Conservation (phyloP, 2,888 invertebrate species). For the Platycheirus albimanus region DNA sequence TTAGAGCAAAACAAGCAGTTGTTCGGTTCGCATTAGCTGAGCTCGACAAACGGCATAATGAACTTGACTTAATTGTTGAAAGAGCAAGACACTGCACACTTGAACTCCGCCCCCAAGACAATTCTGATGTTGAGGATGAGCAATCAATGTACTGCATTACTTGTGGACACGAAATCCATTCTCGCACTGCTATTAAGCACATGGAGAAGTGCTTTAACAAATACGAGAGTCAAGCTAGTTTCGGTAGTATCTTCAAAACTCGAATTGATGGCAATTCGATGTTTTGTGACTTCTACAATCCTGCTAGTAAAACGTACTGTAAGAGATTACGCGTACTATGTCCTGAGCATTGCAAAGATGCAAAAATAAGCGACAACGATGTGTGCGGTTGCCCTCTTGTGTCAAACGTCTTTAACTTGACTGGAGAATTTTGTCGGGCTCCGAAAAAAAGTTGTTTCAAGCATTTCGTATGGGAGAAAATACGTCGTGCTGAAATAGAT, state of each 20-base stretch:
- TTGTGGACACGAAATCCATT: conserved; percentile 97
- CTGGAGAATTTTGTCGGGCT: conserved; percentile 92
- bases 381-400: conserved; percentile 97
- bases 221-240: conserved; percentile 98
- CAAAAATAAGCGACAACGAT: conserved; percentile 92
- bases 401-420: conserved; percentile 91
- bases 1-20: conserved; percentile 90
- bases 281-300: conserved; percentile 98
- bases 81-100: conserved; percentile 89
- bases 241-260: conserved; percentile 97
- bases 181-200: conserved; percentile 95
- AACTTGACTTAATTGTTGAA: conserved; percentile 91
- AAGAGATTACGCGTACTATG: conserved; percentile 97
- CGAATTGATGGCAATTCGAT: conserved; percentile 97
- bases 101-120: conserved; percentile 85
- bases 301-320: conserved; percentile 94
- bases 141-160: conserved; percentile 96
- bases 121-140: conserved; percentile 86
- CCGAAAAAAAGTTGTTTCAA: conserved; percentile 95
- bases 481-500: conserved; percentile 96
- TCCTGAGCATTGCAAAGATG: conserved; percentile 98
- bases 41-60: conserved; percentile 89
- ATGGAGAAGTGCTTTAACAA: conserved; percentile 99
- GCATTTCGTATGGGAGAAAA: conserved; percentile 98
- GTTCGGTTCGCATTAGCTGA: conserved; percentile 91